Conservation (phyloP, 2,888 invertebrate genomes). For the Stegophylla sp. region DNA sequence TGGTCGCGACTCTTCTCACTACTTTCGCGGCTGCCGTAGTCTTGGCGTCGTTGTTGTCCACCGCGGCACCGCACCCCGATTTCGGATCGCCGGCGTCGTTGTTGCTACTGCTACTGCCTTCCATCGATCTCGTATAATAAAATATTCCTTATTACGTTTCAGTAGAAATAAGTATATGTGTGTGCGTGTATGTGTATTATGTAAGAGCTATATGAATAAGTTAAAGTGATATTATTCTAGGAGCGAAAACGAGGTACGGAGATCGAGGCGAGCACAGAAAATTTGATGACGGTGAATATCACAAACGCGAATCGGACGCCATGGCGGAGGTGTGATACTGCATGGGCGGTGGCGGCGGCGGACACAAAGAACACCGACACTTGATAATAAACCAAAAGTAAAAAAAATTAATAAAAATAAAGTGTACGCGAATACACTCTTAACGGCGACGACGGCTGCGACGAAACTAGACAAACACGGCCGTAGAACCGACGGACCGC, state of each 20-base stretch:
- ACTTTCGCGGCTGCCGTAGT: not conserved
- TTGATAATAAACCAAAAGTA: not conserved
- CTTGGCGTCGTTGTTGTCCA: conserved; percentile 37
- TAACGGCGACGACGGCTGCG: not conserved
- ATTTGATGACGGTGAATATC: conserved; percentile 34
- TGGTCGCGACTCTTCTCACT: not conserved
- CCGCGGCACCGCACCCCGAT: conserved; percentile 57
- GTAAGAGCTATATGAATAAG: not conserved
- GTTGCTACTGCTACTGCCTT: conserved; percentile 44
- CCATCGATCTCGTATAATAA: too few relatives aligned
- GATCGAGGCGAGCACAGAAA: not conserved
- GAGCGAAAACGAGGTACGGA: not conserved
- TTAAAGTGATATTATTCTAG: not conserved
- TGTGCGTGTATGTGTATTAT: not conserved
- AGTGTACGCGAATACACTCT: not conserved
- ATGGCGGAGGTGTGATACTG: conserved; percentile 41
- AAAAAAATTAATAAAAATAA: conserved; percentile 11
- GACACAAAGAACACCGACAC: conserved; percentile 41
- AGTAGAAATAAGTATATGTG: not conserved
- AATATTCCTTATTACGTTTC: not conserved
- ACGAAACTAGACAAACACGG: conserved; percentile 24
- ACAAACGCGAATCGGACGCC: conserved; percentile 58
- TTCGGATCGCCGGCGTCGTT: conserved; percentile 24
- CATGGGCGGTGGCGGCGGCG: conserved; percentile 29
- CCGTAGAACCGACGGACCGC: conserved; percentile 41